Evolutionary conservation across 2,797 vertebrate species (phyloP), one percentile per base, ranked within the genome.

Genomic region (Enteromius thamalakanensis): DNA sequence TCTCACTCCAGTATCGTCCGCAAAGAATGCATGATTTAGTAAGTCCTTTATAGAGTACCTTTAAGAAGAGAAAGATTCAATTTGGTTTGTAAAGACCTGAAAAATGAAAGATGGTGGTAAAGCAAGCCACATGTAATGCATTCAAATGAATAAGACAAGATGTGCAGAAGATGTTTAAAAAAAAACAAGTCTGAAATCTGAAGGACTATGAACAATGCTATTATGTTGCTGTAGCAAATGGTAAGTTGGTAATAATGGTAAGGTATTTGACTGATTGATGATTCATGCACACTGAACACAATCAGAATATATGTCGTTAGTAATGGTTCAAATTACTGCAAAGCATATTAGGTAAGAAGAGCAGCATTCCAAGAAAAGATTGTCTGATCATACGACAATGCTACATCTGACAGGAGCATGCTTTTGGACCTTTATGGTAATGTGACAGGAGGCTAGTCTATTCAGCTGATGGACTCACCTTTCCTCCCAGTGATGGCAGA

Each of bases 11-110:
- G 98, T 99, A 92, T 99, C 98, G 93, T 99, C 98, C 6, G 98
- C 98, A 88, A 99, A 99, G 94, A 98, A 99, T 87, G 97, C 97
- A 78, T 99, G 98, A 92, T 97, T 98, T 94, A 99, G 93, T 88
- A 99, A 96, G 90, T 99, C 97, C 93, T 98, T 98, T 92, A 99
- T 99, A 91, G 97, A 96, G 67, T 97, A 99, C 92, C 98, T 99
- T 94, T 64, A 84, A 78, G 21, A 64, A 89, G 80, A 83, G 21
- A 81, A 70, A 87, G 15, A 67, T 26, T 1, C 21, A 4, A 23
- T 58, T 58, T 75, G 9, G 6, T 81, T 65, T 19, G 9, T 58
- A 55, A 6, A 47, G 29, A 71, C 12, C 19, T 58, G 9, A 70
- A 45, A 29, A 51, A 34, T 15, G 9, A 9, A 37, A 40, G 8